phyloP scores from a whole-genome alignment of 1,140 invertebrate species.

The Rhagoletis zephyria region DNA sequence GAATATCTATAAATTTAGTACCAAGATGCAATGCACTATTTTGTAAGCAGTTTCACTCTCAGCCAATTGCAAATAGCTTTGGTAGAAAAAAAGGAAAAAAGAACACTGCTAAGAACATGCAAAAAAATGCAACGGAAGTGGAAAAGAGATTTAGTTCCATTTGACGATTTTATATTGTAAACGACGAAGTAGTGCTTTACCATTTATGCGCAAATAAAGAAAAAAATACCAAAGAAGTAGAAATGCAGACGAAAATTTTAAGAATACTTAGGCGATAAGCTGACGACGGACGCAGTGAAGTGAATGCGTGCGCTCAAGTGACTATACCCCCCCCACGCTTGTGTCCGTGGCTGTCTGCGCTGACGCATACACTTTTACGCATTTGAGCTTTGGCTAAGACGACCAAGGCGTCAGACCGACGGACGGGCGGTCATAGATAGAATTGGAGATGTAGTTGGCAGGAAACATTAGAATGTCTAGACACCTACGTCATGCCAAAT shows the following conservation, averaged over 20 bases:
- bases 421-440: not conserved
- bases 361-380: not conserved
- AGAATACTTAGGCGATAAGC: conserved; percentile 8
- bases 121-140: conserved; percentile 13
- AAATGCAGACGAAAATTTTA: conserved; percentile 11
- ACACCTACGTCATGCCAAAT: conserved; percentile 71
- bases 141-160: conserved; percentile 26
- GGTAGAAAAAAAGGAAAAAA: not conserved
- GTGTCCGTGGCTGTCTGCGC: not conserved
- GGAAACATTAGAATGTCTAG: conserved; percentile 73
- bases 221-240: not conserved
- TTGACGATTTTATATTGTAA: conserved; percentile 22
- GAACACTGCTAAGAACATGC: not conserved
- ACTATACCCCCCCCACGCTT: not conserved
- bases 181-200: not conserved
- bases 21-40: not conserved
- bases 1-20: conserved; percentile 13
- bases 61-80: not conserved
- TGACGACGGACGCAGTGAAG: not conserved
- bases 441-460: conserved; percentile 58
- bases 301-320: not conserved
- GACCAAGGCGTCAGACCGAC: not conserved
- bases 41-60: not conserved
- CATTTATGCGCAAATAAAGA: not conserved
- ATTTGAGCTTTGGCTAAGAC: not conserved